phyloP scores from a whole-genome alignment of 2,797 vertebrate species.

The Scolopax bukidnonensis region DNA sequence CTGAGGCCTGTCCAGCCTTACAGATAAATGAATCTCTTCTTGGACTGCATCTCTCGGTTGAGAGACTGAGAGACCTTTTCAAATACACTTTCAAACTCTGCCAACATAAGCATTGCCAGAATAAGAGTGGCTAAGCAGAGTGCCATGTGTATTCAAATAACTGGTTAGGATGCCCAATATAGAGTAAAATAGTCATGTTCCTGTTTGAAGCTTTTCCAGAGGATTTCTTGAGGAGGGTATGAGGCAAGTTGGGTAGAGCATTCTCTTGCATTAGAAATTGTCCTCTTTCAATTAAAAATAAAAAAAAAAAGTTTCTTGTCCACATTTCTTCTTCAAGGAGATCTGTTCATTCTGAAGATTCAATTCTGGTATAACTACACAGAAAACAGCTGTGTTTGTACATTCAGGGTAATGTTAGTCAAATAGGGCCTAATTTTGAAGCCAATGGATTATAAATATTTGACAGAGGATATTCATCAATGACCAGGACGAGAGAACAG shows the following conservation, averaged over 20 bases:
- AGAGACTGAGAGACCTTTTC: background rate
- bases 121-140: background rate
- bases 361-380: background rate
- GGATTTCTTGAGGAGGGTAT: background rate
- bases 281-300: background rate
- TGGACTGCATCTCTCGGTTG: background rate
- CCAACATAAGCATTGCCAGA: background rate
- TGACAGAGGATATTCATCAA: background rate
- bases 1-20: background rate
- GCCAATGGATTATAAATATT: background rate
- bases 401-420: background rate
- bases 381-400: background rate
- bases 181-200: background rate
- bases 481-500: too few species aligned
- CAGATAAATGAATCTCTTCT: background rate
- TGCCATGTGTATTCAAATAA: background rate
- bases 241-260: rapidly evolving
- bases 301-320: background rate
- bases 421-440: background rate
- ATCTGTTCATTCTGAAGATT: background rate
- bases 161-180: background rate
- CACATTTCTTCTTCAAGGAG: background rate
- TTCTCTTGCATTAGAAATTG: background rate
- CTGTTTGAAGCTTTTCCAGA: background rate
- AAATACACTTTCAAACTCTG: background rate